These are phyloP conservation scores for Brachymystax lenok DNA, from an alignment of 2,797 vertebrate genomes.

Conservation along the genomic window DNA sequence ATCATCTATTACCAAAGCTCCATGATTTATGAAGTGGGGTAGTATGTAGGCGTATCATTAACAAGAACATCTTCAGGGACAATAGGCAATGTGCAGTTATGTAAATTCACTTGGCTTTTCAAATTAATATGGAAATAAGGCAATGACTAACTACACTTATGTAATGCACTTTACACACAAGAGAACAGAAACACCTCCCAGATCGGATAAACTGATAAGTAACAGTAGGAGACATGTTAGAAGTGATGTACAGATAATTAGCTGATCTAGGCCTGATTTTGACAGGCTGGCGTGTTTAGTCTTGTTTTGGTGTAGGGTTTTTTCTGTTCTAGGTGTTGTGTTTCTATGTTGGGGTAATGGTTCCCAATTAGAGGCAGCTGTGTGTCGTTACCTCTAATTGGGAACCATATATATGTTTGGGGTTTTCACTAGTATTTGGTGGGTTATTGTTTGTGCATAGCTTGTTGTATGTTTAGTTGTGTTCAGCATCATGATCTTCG, in stretches of 20 bases:
- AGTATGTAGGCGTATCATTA: not conserved
- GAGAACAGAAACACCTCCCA: not conserved
- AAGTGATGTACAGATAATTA: not conserved
- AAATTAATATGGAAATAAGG: not conserved
- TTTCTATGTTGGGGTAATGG: too few species aligned
- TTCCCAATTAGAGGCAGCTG: too few species aligned
- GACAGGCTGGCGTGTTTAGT: too few species aligned
- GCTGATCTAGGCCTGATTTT: not conserved
- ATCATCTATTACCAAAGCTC: not conserved
- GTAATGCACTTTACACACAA: not conserved
- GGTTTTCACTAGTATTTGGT: too few species aligned
- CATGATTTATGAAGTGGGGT: not conserved
- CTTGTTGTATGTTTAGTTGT: too few species aligned
- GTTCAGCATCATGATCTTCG: too few species aligned
- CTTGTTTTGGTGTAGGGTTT: too few species aligned
- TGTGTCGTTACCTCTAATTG: too few species aligned
- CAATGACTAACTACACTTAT: not conserved
- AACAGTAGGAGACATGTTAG: not conserved
- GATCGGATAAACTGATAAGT: not conserved
- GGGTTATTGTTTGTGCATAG: too few species aligned
- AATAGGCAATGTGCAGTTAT: not conserved
- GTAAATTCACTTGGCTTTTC: constrained; percentile 5
- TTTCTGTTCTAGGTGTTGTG: too few species aligned
- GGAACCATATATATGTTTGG: too few species aligned
- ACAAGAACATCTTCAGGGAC: not conserved